Evolutionary conservation across 2,797 vertebrate genomes (phyloP), one percentile per base, ranked within the genome.

Genomic region (Sardinella longiceps): DNA sequence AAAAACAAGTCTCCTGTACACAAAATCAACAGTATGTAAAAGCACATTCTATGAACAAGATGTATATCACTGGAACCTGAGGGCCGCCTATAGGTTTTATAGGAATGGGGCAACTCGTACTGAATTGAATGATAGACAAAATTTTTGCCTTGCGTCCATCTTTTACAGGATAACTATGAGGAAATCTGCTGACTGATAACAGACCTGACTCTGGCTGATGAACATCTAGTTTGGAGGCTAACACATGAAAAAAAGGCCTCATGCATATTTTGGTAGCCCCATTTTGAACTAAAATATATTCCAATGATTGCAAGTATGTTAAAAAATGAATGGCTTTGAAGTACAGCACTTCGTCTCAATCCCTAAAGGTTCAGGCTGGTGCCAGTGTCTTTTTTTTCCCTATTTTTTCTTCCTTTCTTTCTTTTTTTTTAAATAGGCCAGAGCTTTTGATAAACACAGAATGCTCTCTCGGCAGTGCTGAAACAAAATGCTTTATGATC

Each of bases 261-360:
- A 77, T 77, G 70, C 33, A 77, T 77, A 77, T 77, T 77, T 77
- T 77, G 70, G 37, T 43, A 77, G 70, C 70, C 70, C 37, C 70
- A 20, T 77, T 77, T 77, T 77, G 70, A 77, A 77, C 70, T 43
- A 77, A 77, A 77, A 77, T 77, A 43, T 77, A 77, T 77, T 77
- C 37, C 37, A 77, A 43, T 23, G 70, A 77, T 77, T 77, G 70
- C 70, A 18, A 77, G 70, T 23, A 18, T 77, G 70, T 77, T 77
- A 77, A 77, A 70, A 70, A 77, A 77, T 77, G 70, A 77, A 77
- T 77, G 70, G 37, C 70, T 77, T 77, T 77, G 70, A 77, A 77
- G 70, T 43, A 20, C 70, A 39, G 70, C 37, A 39, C 70, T 77
- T 77, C 70, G 70, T 43, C 33, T 43, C 37, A 43, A 43, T 77